Evolutionary conservation across 35 echinoderm and acorn worm species (phyloP), one percentile per base, ranked within the genome.

Genomic region (Anneissia japonica): DNA sequence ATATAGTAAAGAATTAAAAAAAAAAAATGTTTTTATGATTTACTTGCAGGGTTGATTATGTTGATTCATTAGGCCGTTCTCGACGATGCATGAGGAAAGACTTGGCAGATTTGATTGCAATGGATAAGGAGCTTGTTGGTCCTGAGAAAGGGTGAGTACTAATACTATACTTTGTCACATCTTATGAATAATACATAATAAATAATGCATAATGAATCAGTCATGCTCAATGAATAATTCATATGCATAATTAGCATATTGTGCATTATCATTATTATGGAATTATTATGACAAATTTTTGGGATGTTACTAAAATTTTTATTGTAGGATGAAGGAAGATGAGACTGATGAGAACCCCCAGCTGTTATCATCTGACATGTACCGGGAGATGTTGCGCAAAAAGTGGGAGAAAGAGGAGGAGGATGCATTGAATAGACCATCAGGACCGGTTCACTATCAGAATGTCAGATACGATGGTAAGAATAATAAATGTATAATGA

Each of bases 71-170:
- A 3, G 95, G 95, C 7, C 81, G 95, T n/a, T 93, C 95, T 16
- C 88, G 95, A 91, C 80, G 95, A 26, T 97, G 95, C 37, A 97
- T 97, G 95, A 88, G 46, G 77, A 97, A 97, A 75, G 95, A 97
- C 74, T 76, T 97, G 21, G 82, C 95, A 29, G 28, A 83, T 26
- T 83, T 97, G 5, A 91, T 88, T 38, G 80, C 89, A 6, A 91
- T 97, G 91, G 95, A 97, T 74, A 93, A 91, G 46, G 75, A 81
- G 35, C 38, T 81, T 36, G 30, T 9, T 6, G n/a, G 35, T 26
- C 26, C 34, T 4, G 9, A 36, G 16, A 81, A 17, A 40, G n/a
- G 17, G 32, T 30, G 28, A 38, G n/a, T 39, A 81, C n/a, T n/a
- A n/a, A n/a, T n/a, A n/a, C n/a, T n/a, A n/a, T n/a, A n/a, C n/a